Percentiles rank a stretch among this genome's conserved stretches.
These are phyloP conservation scores for Malthinus flaveolus DNA, from an alignment of 2,888 invertebrate species.

Conservation along the genomic window DNA sequence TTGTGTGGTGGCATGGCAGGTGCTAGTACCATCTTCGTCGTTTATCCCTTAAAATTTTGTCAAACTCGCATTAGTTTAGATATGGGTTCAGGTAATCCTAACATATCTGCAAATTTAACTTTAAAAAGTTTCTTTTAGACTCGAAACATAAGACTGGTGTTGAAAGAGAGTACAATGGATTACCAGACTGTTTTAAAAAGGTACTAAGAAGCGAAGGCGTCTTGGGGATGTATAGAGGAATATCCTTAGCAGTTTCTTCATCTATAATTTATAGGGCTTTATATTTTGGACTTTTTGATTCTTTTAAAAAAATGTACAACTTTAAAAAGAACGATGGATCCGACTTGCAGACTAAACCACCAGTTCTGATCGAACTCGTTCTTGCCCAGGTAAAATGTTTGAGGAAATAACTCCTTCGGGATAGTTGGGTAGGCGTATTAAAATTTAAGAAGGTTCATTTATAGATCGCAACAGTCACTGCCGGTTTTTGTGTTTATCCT, in stretches of 20 bases:
- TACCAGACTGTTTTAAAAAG: slow-evolving; percentile 17
- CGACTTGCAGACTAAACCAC: neutral
- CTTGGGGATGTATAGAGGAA: slow-evolving; percentile 27
- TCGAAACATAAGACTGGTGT: neutral
- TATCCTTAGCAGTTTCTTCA: slow-evolving; percentile 15
- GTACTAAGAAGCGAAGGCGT: slow-evolving; percentile 20
- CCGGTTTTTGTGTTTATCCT: slow-evolving; percentile 29
- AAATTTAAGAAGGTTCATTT: too few species aligned
- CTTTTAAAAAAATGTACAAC: slow-evolving; percentile 13
- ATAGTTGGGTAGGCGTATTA: too few species aligned
- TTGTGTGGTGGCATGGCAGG: slow-evolving; percentile 31
- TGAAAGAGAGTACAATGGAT: slow-evolving; percentile 27
- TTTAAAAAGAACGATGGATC: neutral
- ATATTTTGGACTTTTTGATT: slow-evolving; percentile 30
- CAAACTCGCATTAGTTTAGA: slow-evolving; percentile 31
- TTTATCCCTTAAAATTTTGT: slow-evolving; percentile 34
- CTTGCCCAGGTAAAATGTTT: neutral
- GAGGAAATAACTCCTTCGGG: neutral
- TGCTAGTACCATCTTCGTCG: slow-evolving; percentile 11
- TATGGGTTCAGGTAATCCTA: slow-evolving; percentile 21
- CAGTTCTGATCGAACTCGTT: neutral
- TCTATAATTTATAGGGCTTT: slow-evolving; percentile 24
- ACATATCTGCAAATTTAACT: too few species aligned
- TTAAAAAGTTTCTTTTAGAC: too few species aligned
- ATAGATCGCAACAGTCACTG: slow-evolving; percentile 11